Conservation (phyloP, 30 jellyfish, hydroid and myxozoan species). For the Euphysa ruthae region DNA sequence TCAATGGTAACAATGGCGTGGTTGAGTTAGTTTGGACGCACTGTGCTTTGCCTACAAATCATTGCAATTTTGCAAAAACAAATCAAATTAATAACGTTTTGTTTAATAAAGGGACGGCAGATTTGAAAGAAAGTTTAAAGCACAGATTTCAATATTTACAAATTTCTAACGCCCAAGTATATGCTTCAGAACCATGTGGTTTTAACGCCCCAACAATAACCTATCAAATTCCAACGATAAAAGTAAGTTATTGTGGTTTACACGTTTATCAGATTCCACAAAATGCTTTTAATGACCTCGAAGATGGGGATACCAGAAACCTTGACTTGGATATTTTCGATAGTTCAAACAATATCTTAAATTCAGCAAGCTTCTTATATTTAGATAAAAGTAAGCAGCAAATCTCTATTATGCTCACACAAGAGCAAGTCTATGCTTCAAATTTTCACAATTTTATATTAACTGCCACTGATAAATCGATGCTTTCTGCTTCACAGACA, state of each 20-base stretch:
- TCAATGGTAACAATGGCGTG: not conserved
- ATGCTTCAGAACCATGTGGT: slow-evolving; percentile 32
- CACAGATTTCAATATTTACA: slow-evolving; percentile 5
- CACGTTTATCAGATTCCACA: slow-evolving; percentile 52
- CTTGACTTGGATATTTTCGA: slow-evolving; percentile 33
- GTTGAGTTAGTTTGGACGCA: slow-evolving; percentile 64
- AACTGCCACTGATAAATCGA: slow-evolving; percentile 48
- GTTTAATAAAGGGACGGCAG: slow-evolving; percentile 25
- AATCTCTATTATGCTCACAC: slow-evolving; percentile 29
- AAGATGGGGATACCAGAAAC: slow-evolving; percentile 67
- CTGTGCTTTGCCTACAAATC: slow-evolving; percentile 17
- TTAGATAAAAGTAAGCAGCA: slow-evolving; percentile 37
- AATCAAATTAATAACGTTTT: slow-evolving; percentile 14
- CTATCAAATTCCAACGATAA: slow-evolving; percentile 24
- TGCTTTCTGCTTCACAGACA: slow-evolving; percentile 33
- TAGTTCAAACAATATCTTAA: not conserved
- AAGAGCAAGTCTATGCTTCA: not conserved
- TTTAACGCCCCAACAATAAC: slow-evolving; percentile 44
- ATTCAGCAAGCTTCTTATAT: slow-evolving; percentile 34
- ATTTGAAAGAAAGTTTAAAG: slow-evolving; percentile 1
- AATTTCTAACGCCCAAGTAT: slow-evolving; percentile 22
- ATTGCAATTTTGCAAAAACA: slow-evolving; percentile 37
- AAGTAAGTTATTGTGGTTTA: slow-evolving; percentile 51
- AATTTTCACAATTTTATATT: slow-evolving; percentile 8
- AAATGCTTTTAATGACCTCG: slow-evolving; percentile 52